Evolutionary conservation across 2,113 vertebrate genomes (phyloP), one percentile per base, ranked within the genome.

Genomic region (Castor canadensis): DNA sequence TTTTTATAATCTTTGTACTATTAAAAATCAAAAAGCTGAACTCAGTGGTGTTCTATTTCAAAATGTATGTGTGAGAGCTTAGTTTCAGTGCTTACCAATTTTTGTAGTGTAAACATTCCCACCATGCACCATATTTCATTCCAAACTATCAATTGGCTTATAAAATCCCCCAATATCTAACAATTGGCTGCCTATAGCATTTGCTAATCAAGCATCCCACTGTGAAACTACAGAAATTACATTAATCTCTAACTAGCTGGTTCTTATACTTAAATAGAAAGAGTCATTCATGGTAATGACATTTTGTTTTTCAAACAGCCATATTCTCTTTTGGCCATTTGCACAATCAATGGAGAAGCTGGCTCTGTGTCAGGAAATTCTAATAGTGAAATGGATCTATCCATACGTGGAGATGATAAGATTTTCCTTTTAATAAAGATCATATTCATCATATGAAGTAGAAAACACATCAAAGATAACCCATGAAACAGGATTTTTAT

Each of bases 31-130:
- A 77, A 64, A 94, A 43, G 9, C 32, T 60, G 32, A 67, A 49
- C 43, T 85, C 77, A 64, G 38, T 60, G n/a, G 40, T 54, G 20
- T 89, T n/a, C 45, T 72, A 83, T 90, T 87, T 47, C 77, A 73
- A 79, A 8, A 28, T 19, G n/a, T 87, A 49, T 73, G 32, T 76
- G 24, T 28, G 49, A 28, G 5, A 49, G 15, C 54, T 11, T 40
- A 52, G 56, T 54, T 87, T 15, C 54, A 3, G 3, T 32, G 15
- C 10, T 86, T 66, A 52, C 54, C 67, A 40, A 64, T 87, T 82
- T 91, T 66, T 16, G 5, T 75, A 82, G 52, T 83, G 86, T 89
- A 95, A 93, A 89, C 89, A 71, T 40, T 86, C 54, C 43, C 69
- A 86, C 43, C 19, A 62, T 17, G 32, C 26, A 56, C 3, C 32